phyloP scores from a whole-genome alignment of 1,140 invertebrate species.

The Sarcophaga bullata region DNA sequence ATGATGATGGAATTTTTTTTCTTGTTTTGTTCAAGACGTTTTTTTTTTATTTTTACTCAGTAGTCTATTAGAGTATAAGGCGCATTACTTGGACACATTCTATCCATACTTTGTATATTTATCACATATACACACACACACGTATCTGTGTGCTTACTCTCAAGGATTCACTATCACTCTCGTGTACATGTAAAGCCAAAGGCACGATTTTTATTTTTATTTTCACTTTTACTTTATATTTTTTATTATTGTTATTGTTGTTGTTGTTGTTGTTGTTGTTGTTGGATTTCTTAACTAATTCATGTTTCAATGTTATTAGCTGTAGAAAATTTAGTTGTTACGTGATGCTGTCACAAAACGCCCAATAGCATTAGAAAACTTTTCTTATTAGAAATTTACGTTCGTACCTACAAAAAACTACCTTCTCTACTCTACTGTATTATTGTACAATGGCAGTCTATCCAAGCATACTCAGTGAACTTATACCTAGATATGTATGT shows the following conservation, averaged over 20 bases:
- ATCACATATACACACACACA: background rate
- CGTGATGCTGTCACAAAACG: constrained; percentile 38
- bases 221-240: background rate
- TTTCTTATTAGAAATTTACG: background rate
- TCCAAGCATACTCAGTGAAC: too few species aligned
- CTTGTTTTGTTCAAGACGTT: too few species aligned
- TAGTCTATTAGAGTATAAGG: background rate
- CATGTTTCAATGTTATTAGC: constrained; percentile 34
- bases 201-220: constrained; percentile 11
- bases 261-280: background rate
- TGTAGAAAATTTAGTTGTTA: constrained; percentile 38
- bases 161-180: background rate
- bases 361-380: constrained; percentile 22
- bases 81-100: background rate
- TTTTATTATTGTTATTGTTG: background rate
- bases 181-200: constrained; percentile 10
- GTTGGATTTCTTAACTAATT: constrained; percentile 24
- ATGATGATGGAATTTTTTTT: background rate
- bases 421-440: background rate
- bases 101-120: background rate
- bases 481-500: background rate
- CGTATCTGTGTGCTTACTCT: background rate
- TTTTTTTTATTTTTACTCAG: constrained; percentile 24
- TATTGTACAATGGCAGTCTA: too few species aligned
- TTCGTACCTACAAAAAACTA: background rate